Base-by-base conservation (phyloP, 2,113 vertebrate species). In the Axis porcinus region DNA sequence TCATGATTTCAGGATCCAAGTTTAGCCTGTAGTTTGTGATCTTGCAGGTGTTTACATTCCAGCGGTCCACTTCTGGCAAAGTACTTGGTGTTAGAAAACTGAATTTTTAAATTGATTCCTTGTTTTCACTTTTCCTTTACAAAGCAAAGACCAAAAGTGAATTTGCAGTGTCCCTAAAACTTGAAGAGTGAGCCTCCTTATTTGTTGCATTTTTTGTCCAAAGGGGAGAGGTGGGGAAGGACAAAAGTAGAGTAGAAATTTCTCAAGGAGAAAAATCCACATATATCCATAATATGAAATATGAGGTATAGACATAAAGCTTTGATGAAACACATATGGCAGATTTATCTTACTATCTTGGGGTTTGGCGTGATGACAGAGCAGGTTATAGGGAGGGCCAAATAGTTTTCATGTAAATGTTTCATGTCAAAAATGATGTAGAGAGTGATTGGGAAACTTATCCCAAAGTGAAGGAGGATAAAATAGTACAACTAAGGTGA, bases 391-490 rank as follows among this genome's bases (percentile, higher is more conserved):
- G 25, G n/a, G 58, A 90, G 5, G 60, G 3, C 58, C 81, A 45
- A 6, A 43, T 58, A 19, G 33, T 95, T 87, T 62, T 83, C 83
- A 78, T 91, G 60, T 62, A 74, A 76, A 50, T 81, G 50, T 79
- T 93, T 85, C 14, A 40, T 70, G 81, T 90, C 57, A 96, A 88
- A 96, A 96, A n/a, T 93, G 62, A 19, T 70, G 25, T 62, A 21
- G 25, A 55, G 19, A 58, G 21, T 79, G 36, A 70, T 52, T 89
- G 64, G 57, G 27, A 92, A 52, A 45, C 79, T 85, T 52, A 36
- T 52, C 52, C 52, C 21, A 40, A 89, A 84, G 40, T 57, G 33
- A 89, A 74, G 64, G 47, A 82, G 11, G 10, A 1, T 47, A 15
- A 88, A 86, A 62, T 50, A 78, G 30, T 76, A 33, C 36, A 50